Conservation (phyloP, 2,113 vertebrate genomes). For the Noctilio leporinus region DNA sequence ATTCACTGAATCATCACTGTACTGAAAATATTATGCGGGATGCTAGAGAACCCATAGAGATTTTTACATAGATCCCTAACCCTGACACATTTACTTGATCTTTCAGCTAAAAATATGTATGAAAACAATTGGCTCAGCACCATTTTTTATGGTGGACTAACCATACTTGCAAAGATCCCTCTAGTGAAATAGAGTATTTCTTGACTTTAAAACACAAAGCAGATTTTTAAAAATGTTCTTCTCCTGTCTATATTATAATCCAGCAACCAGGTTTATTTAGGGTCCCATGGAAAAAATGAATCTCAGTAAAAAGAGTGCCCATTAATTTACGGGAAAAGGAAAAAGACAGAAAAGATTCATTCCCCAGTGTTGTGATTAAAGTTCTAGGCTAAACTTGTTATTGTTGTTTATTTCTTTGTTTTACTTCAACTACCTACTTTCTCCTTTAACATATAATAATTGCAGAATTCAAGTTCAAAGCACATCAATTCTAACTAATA, state of each 20-base stretch:
- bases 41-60: background rate
- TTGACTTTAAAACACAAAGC: background rate
- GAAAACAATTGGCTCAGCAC: background rate
- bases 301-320: background rate
- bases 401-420: slow-evolving; percentile 9
- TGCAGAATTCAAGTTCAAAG: background rate
- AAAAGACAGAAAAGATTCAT: slow-evolving; percentile 9
- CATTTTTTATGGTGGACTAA: background rate
- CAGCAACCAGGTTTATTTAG: background rate
- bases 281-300: background rate
- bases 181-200: background rate
- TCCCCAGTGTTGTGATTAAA: background rate
- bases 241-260: background rate
- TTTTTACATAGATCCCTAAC: background rate
- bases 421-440: background rate
- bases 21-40: background rate
- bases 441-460: background rate
- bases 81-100: background rate
- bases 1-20: background rate
- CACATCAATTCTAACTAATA: background rate
- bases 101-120: background rate
- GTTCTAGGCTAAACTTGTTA: background rate
- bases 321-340: background rate
- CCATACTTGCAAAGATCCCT: slow-evolving; percentile 1
- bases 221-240: background rate